A percentile compares a stretch with the other conserved stretches of the same genome.
These are phyloP conservation scores for Phenganax subtilis DNA, from an alignment of 92 coral and sea anemone species.

Conservation along the genomic window DNA sequence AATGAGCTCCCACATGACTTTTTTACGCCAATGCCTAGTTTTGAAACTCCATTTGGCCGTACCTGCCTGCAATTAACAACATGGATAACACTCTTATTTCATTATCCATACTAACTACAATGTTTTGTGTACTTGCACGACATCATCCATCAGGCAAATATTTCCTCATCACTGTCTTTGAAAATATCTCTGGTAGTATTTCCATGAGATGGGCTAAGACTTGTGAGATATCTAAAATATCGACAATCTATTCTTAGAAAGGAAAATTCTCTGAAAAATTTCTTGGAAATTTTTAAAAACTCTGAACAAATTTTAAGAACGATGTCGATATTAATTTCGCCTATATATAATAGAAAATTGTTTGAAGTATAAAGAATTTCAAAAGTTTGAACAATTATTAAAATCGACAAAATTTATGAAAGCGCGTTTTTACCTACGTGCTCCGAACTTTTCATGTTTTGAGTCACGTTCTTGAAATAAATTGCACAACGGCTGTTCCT, in stretches of 20 bases:
- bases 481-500: conserved; percentile 13
- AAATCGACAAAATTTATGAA: neutral
- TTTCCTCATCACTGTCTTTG: neutral
- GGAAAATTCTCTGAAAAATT: neutral
- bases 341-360: neutral
- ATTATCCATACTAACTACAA: neutral
- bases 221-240: neutral
- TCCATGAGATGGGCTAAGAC: neutral
- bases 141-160: neutral
- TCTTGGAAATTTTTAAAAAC: neutral
- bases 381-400: neutral
- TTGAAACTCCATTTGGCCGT: neutral
- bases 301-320: no score
- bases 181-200: conserved; percentile 6
- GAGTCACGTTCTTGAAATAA: neutral
- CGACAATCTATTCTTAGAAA: no score
- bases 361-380: neutral
- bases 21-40: no score
- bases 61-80: neutral
- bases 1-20: no score
- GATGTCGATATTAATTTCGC: no score
- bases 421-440: neutral
- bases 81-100: neutral
- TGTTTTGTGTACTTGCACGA: neutral
- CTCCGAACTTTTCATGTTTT: neutral